Percentiles rank a stretch among this genome's conserved stretches.
Evolutionary conservation across 2,797 vertebrate species (phyloP).

Genomic region (Eidolon dupreanum): DNA sequence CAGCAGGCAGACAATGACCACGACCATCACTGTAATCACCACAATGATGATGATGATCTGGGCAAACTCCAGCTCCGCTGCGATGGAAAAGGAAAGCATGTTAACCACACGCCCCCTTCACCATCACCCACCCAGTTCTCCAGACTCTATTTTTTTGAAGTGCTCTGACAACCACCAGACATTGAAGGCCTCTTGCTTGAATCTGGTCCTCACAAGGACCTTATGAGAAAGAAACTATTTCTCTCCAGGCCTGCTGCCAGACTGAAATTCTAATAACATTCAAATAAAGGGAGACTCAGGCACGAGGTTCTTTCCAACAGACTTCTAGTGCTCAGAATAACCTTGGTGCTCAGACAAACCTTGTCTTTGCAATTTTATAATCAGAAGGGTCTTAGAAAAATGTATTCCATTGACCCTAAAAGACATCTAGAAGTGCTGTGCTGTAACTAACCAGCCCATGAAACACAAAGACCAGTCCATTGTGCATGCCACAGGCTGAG

Average conservation of each 20-base stretch:
- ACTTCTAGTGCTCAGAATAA: background rate
- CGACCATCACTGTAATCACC: conserved; percentile 97
- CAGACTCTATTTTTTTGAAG: background rate
- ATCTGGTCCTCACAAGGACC: background rate
- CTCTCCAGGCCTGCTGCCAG: background rate
- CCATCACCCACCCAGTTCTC: background rate
- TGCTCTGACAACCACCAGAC: background rate
- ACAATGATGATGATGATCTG: conserved; percentile 96
- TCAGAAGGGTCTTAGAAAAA: background rate
- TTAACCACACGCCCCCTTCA: background rate
- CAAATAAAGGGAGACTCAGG: background rate
- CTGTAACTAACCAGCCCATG: background rate
- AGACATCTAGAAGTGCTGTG: background rate
- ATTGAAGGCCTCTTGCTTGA: background rate
- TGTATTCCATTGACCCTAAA: background rate
- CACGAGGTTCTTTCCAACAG: background rate
- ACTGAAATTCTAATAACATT: background rate
- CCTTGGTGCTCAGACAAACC: too few relatives aligned
- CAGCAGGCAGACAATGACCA: conserved; percentile 95
- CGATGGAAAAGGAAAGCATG: background rate
- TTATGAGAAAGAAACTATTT: background rate
- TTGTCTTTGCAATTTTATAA: background rate
- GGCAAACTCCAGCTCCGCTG: conserved; percentile 95
- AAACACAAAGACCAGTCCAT: background rate
- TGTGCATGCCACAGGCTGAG: background rate